These are phyloP conservation scores for Marronus borbonicus DNA, from an alignment of 2,888 invertebrate species.

Conservation along the genomic window DNA sequence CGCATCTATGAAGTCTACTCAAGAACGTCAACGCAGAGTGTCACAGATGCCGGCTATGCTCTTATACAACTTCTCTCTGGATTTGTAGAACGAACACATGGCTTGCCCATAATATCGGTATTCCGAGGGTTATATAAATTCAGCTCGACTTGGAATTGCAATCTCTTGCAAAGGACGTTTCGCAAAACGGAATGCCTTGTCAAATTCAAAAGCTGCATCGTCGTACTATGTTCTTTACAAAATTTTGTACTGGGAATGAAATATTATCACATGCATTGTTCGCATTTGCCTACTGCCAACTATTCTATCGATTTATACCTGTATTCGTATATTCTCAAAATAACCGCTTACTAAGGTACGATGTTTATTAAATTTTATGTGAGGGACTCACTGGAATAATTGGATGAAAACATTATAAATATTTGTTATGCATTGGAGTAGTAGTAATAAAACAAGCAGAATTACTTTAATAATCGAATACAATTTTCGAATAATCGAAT, in stretches of 20 bases:
- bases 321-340: no score
- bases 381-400: no score
- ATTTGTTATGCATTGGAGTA: no score
- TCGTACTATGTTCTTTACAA: slow-evolving; percentile 10
- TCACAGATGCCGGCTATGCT: slow-evolving; percentile 63
- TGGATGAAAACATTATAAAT: no score
- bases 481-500: no score
- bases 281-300: not conserved
- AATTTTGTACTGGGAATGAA: slow-evolving; percentile 44
- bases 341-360: no score
- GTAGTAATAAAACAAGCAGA: no score
- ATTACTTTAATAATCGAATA: no score
- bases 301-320: not conserved
- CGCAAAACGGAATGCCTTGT: slow-evolving; percentile 61
- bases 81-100: slow-evolving; percentile 64
- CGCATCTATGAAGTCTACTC: slow-evolving; percentile 59
- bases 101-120: slow-evolving; percentile 61
- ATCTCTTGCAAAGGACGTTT: slow-evolving; percentile 61
- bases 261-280: slow-evolving; percentile 35
- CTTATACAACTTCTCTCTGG: slow-evolving; percentile 59
- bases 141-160: slow-evolving; percentile 59
- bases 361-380: no score
- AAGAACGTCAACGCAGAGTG: slow-evolving; percentile 62
- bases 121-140: slow-evolving; percentile 60
- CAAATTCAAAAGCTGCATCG: slow-evolving; percentile 55